These are phyloP conservation scores for Exephanes ischioxanthus DNA, from an alignment of 2,888 invertebrate genomes.

Conservation along the genomic window DNA sequence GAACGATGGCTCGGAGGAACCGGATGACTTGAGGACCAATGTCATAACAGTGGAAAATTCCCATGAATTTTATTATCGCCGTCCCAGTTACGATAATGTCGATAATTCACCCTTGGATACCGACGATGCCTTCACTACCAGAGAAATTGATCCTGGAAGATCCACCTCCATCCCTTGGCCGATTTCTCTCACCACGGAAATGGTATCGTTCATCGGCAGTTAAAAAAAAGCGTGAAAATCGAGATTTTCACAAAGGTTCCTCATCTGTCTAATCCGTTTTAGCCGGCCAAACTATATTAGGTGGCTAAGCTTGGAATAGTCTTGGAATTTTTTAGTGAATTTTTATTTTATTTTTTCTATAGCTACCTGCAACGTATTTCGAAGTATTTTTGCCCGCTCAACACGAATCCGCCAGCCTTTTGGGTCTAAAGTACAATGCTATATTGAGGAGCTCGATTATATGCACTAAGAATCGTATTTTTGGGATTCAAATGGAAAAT, in stretches of 20 bases:
- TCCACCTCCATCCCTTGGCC: not conserved
- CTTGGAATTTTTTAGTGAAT: too few species aligned
- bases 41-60: not conserved
- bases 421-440: too few species aligned
- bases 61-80: not conserved
- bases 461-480: too few species aligned
- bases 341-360: too few species aligned
- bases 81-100: not conserved
- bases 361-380: too few species aligned
- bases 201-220: not conserved
- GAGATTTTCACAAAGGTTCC: conserved; percentile 17
- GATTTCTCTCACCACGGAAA: not conserved
- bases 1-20: not conserved
- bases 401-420: too few species aligned
- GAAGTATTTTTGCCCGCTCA: too few species aligned
- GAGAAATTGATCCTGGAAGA: not conserved
- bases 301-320: too few species aligned
- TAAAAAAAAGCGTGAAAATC: not conserved
- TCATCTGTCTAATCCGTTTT: too few species aligned
- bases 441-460: too few species aligned
- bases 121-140: not conserved
- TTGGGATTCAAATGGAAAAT: too few species aligned
- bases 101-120: not conserved
- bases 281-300: too few species aligned
- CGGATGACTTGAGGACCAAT: conserved; percentile 7